Base-by-base conservation (phyloP, 2,113 vertebrate genomes). In the Phyllopteryx taeniolatus region DNA sequence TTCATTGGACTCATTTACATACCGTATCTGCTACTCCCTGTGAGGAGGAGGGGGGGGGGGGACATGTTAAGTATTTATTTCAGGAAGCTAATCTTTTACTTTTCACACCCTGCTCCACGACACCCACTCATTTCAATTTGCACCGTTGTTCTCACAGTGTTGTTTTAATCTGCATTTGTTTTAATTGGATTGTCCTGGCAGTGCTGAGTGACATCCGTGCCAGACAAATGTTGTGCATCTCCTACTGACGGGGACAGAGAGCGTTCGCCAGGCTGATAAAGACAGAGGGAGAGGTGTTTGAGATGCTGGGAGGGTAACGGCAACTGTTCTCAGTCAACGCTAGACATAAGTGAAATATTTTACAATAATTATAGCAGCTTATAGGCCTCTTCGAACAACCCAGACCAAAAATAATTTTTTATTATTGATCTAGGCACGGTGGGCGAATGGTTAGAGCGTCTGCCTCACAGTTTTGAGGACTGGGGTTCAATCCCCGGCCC, bases 131-230 rank as follows among this genome's bases (percentile, higher is more conserved):
- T 85, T 86, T 90, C 85, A 90, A 90, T 91, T 90, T 89, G 84
- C 87, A 85, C 87, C 76, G 81, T 89, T 90, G 88, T 90, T 90
- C 83, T 81, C 79, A 85, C 79, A 85, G 86, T 11, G 53, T 51
- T 90, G 89, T 83, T 92, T 84, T 89, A 90, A 89, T 92, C 89
- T 88, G 87, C 84, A 85, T 88, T 86, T 89, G 84, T 91, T 89
- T 89, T 91, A 91, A 92, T 92, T 90, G 87, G 86, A 77, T 85
- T 70, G 79, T 71, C 85, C 82, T 91, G 88, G 82, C 82, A 70
- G 80, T 81, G 86, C 86, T 82, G 73, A 80, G 77, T 61, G 83
- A 79, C 83, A 76, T 72, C 77, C 78, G 77, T 89, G 90, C 87
- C 92, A 92, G 80, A 75, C 83, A 76, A 83, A 87, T 74, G 82